Conservation (phyloP, 2,797 vertebrate species). For the Channallabes apus region DNA sequence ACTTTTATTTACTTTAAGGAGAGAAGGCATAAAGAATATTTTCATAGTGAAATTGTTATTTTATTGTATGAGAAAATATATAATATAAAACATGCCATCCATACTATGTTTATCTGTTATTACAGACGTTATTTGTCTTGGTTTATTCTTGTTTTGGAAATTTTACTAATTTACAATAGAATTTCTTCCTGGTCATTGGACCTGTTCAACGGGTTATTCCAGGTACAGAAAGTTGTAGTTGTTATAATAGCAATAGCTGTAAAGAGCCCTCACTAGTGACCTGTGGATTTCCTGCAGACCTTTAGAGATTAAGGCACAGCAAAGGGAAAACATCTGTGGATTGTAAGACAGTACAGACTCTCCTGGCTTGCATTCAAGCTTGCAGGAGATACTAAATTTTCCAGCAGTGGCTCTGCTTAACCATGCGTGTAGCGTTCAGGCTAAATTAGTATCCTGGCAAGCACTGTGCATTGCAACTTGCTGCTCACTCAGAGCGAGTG, state of each 20-base stretch:
- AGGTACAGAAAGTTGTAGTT: not conserved
- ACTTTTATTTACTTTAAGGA: constrained; percentile 39
- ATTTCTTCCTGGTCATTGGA: not conserved
- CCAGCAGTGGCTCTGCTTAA: constrained; percentile 50
- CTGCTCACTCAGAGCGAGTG: not conserved
- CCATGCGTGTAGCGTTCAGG: constrained; percentile 24
- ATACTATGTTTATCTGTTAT: not conserved
- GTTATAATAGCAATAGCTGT: not conserved
- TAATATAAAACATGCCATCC: not conserved
- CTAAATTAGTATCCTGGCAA: constrained; percentile 25
- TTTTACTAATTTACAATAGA: not conserved
- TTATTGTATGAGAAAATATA: not conserved
- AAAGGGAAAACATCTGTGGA: constrained; percentile 39
- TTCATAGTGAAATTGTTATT: not conserved
- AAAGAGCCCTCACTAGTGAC: constrained; percentile 24
- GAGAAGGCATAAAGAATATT: not conserved
- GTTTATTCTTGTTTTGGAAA: not conserved
- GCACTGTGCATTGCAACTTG: not conserved
- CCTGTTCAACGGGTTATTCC: not conserved
- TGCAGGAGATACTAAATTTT: constrained; percentile 45
- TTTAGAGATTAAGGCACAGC: constrained; percentile 19
- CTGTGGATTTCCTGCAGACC: constrained; percentile 33
- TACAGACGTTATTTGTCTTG: not conserved
- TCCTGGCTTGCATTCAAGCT: constrained; percentile 54
- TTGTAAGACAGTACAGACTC: constrained; percentile 40